Evolutionary conservation across 2,888 invertebrate species (phyloP), one percentile per base, ranked within the genome.

Genomic region (Griposia aprilina): DNA sequence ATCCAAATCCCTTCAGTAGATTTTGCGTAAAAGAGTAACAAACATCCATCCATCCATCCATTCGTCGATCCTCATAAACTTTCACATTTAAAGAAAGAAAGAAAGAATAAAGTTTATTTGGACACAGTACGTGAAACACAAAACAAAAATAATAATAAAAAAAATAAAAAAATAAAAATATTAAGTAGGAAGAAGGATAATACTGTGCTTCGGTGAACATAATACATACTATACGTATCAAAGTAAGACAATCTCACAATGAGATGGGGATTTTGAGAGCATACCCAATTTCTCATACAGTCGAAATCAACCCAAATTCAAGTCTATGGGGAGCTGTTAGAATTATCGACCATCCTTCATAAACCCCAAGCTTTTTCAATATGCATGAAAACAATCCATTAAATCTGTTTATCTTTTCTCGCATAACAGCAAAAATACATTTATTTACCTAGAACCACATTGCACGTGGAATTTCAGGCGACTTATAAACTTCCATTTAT

Each of bases 401-500:
- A 41, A 41, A 55, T 73, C 0, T 48, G 20, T 60, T 62, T 63
- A n/a, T 23, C 8, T 67, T 62, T 41, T 10, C 57, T 68, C 60
- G 26, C 50, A 68, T 48, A 20, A 48, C 7, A 48, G 6, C 26
- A 45, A 41, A 50, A 68, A 78, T 59, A 55, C 55, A 57, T 48
- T 52, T 73, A 67, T 26, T 26, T 48, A 23, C 23, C 23, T 71
- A 59, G 23, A 62, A 60, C n/a, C 48, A 59, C 45, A 76, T 48
- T 52, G 60, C 60, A 45, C 52, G 45, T 74, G 41, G 72, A 72
- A 65, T 69, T 71, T 66, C n/a, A 62, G 13, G 17, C 67, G 76
- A 78, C 83, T 84, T 86, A 81, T 83, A 76, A 71, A 82, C 80
- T 80, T 80, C 74, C 81, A 87, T 89, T 89, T 87, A 78, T 81